Evolutionary conservation across 2,888 invertebrate species (phyloP).

Genomic region (Prenolepis imparis): DNA sequence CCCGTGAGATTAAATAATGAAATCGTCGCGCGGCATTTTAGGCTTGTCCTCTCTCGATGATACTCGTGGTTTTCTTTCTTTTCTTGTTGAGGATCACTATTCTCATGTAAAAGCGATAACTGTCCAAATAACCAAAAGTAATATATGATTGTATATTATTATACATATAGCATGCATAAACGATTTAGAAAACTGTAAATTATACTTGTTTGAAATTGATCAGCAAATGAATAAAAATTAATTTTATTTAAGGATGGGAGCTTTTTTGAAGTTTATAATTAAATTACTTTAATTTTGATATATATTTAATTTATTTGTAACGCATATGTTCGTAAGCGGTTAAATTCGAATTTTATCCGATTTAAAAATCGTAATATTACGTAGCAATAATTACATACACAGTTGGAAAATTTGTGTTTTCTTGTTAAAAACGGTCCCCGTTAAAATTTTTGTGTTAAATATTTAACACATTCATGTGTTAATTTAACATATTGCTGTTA

Average conservation of each 20-base stretch:
- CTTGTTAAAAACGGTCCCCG: too few relatives aligned
- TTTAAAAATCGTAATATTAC: slow-evolving; percentile 6
- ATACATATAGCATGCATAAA: not conserved
- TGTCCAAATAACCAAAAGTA: not conserved
- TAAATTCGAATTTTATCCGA: not conserved
- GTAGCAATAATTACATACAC: not conserved
- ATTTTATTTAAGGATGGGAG: not conserved
- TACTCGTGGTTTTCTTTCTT: not conserved
- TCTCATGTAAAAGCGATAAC: not conserved
- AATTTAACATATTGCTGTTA: too few relatives aligned
- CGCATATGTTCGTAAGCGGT: not conserved
- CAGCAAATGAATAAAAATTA: not conserved
- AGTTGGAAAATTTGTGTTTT: too few relatives aligned
- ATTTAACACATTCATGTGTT: too few relatives aligned
- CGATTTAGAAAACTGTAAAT: not conserved
- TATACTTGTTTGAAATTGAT: not conserved
- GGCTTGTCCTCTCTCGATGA: not conserved
- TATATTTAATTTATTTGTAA: not conserved
- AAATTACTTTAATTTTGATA: not conserved
- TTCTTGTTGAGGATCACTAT: not conserved
- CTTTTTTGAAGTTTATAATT: not conserved
- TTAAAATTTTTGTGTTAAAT: too few relatives aligned
- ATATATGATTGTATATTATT: not conserved
- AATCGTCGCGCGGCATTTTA: slow-evolving; percentile 20
- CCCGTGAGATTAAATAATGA: slow-evolving; percentile 61